These are phyloP conservation scores for Heteropelma amictum DNA, from an alignment of 2,888 invertebrate species.

Conservation along the genomic window DNA sequence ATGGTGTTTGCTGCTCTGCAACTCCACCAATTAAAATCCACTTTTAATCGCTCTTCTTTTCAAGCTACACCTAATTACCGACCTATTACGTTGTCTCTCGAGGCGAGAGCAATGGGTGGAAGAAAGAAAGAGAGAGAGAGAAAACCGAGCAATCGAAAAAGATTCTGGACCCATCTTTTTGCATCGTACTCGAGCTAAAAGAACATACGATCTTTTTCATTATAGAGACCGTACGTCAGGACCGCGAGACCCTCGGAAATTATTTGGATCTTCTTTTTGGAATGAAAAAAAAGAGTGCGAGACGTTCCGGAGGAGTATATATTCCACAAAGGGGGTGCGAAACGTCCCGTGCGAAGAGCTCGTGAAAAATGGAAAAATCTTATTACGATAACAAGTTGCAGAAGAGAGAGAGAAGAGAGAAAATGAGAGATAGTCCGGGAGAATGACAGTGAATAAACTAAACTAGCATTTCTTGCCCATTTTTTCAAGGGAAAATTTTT, in stretches of 20 bases:
- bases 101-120: constrained; percentile 32
- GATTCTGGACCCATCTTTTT: constrained; percentile 14
- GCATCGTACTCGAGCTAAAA: constrained; percentile 22
- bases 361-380: too few relatives aligned
- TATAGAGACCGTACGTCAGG: constrained; percentile 30
- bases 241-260: constrained; percentile 21
- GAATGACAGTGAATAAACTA: too few relatives aligned
- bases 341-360: too few relatives aligned
- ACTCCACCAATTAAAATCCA: constrained; percentile 73
- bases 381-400: too few relatives aligned
- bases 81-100: constrained; percentile 58
- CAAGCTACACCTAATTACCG: constrained; percentile 64
- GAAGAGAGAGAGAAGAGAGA: too few relatives aligned
- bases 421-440: too few relatives aligned
- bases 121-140: constrained; percentile 2
- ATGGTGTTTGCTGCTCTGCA: constrained; percentile 46
- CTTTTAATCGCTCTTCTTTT: constrained; percentile 73
- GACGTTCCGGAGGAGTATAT: too few relatives aligned
- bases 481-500: too few relatives aligned
- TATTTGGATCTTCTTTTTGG: constrained; percentile 4
- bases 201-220: constrained; percentile 22
- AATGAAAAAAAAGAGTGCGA: too few relatives aligned
- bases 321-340: too few relatives aligned
- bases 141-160: constrained; percentile 21
- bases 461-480: too few relatives aligned